These are phyloP conservation scores for Hyles euphorbiae DNA, from an alignment of 1,140 invertebrate genomes.

Conservation along the genomic window DNA sequence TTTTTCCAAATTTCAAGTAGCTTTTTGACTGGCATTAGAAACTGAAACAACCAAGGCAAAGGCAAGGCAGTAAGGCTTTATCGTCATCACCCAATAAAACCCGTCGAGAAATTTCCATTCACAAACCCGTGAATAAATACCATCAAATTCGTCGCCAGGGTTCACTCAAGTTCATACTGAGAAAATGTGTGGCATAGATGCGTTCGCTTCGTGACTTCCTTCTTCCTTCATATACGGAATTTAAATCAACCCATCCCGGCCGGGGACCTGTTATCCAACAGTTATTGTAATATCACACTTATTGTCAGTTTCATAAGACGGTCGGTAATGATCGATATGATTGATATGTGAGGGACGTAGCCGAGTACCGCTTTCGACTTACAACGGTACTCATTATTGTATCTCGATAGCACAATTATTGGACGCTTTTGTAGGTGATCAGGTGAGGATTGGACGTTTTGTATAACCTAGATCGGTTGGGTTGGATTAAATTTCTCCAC, in stretches of 20 bases:
- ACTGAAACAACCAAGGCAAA: too few relatives aligned
- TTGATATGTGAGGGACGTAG: slow-evolving; percentile 66
- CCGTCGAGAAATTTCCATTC: slow-evolving; percentile 4
- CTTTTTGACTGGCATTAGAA: too few relatives aligned
- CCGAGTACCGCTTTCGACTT: slow-evolving; percentile 36
- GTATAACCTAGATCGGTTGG: too few relatives aligned
- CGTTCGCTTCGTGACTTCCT: slow-evolving; percentile 62
- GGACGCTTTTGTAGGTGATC: background rate
- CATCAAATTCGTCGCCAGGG: slow-evolving; percentile 37
- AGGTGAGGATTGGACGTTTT: too few relatives aligned
- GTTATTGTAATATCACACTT: slow-evolving; percentile 25
- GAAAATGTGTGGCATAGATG: slow-evolving; percentile 69
- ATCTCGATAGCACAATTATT: background rate
- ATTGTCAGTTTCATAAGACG: slow-evolving; percentile 29
- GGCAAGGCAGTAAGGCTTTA: too few relatives aligned
- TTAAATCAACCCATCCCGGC: slow-evolving; percentile 66
- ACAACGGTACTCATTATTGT: slow-evolving; percentile 47
- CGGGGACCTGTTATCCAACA: slow-evolving; percentile 20
- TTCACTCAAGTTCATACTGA: slow-evolving; percentile 70
- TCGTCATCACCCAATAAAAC: too few relatives aligned
- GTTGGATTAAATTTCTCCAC: too few relatives aligned
- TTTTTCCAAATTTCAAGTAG: too few relatives aligned
- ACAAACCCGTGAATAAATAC: slow-evolving; percentile 23
- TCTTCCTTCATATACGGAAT: slow-evolving; percentile 72
- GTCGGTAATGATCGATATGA: slow-evolving; percentile 48